Conservation (phyloP, 2,797 vertebrate genomes). For the Microctenopoma lineatum region DNA sequence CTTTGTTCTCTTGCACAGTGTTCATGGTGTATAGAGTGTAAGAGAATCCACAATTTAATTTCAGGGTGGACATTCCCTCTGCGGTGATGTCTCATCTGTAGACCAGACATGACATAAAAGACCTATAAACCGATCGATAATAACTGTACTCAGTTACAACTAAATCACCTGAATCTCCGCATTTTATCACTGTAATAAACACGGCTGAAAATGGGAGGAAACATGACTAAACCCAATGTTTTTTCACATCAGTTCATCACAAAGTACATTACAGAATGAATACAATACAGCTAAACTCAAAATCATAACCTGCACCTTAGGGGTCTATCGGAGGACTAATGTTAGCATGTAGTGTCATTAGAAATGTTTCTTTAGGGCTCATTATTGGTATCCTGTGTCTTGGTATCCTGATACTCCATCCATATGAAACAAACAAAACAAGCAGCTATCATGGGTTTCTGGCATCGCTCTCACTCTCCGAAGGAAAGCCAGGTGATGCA, state of each 20-base stretch:
- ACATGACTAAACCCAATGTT: no score
- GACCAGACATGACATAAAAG: conserved; percentile 56
- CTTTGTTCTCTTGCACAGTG: conserved; percentile 35
- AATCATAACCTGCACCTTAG: no score
- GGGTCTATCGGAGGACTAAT: no score
- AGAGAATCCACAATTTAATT: conserved; percentile 53
- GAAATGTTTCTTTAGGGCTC: no score
- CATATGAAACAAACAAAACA: not conserved
- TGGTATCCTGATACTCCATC: no score
- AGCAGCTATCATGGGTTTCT: no score
- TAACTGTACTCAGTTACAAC: conserved; percentile 23
- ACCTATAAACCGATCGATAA: conserved; percentile 45
- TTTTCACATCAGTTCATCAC: no score
- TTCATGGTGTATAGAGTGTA: not conserved
- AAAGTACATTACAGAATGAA: no score
- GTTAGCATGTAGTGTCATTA: no score
- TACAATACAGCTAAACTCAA: no score
- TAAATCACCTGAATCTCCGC: conserved; percentile 10
- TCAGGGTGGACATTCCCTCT: conserved; percentile 32
- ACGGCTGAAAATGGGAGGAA: conserved; percentile 17
- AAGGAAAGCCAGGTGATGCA: conserved; percentile 2
- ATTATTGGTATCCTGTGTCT: no score
- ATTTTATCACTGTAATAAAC: conserved; percentile 27
- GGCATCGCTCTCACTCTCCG: conserved; percentile 7
- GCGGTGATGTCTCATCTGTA: conserved; percentile 39